Evolutionary conservation across 2,797 vertebrate genomes (phyloP), one percentile per base, ranked within the genome.

Genomic region (Labeo calbasu): DNA sequence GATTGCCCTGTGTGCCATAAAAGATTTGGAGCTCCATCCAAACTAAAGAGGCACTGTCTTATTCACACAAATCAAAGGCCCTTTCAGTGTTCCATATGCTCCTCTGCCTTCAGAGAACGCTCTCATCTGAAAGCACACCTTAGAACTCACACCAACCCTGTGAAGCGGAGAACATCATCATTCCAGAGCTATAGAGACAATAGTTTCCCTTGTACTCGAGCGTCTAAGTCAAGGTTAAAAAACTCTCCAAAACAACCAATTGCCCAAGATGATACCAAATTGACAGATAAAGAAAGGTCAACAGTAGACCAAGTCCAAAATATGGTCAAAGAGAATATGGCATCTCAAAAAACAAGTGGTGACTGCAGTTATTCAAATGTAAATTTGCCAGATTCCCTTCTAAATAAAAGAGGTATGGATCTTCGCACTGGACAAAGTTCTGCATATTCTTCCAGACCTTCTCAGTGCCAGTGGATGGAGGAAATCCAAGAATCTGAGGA

Each of bases 51-150:
- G 55, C 94, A 95, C 91, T 95, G 94, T 88, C 93, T 96, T 36
- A 95, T 94, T 89, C 94, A 96, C 85, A 95, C 94, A 50, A 95
- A 94, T 81, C 95, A 95, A 86, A 96, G 95, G 84, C 95, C 96
- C 40, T 96, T 95, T 90, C 93, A 96, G 81, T 96, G 96, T 88
- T 89, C 91, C 15, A 70, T 93, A 5, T 96, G 96, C 85, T 90
- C 63, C 79, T 94, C 93, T 91, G 93, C 89, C 0, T 96, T 96
- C 85, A 93, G 93, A 66, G 94, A 96, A 85, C 84, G 94, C 15
- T 83, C 86, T 23, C 88, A 90, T 73, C 84, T 91, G 28, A 91
- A 91, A 81, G 76, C 84, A 25, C 90, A 91, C 71, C 78, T 85
- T 59, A 84, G 77, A 25, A 77, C 86, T 85, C 90, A 90, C 70